Evolutionary conservation across 2,888 invertebrate species (phyloP).

Genomic region (Ophion costatus): DNA sequence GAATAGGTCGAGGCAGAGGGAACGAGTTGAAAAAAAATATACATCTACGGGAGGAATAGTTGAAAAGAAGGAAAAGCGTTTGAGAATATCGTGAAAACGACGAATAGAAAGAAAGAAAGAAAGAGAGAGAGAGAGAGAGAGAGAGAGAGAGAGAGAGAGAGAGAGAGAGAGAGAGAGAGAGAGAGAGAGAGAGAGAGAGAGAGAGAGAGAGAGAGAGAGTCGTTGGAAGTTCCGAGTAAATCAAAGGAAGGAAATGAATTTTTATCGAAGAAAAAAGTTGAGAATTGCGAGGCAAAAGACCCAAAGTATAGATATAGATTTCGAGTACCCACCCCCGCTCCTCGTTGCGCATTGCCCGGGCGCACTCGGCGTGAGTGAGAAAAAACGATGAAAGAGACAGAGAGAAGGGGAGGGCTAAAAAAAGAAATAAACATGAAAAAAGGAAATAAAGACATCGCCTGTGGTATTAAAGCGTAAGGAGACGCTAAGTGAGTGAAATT

Average conservation of each 20-base stretch:
- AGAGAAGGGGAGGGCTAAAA: slow-evolving; percentile 5
- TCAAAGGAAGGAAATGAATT: slow-evolving; percentile 79
- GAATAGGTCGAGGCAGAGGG: slow-evolving; percentile 48
- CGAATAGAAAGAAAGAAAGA: slow-evolving; percentile 20
- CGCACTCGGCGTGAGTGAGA: slow-evolving; percentile 14
- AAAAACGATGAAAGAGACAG: neutral
- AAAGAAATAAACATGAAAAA: slow-evolving; percentile 33
- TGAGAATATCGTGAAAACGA: slow-evolving; percentile 51
- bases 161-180: slow-evolving; percentile 48
- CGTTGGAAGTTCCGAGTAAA: slow-evolving; percentile 76
- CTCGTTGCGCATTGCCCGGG: slow-evolving; percentile 11
- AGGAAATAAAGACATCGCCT: slow-evolving; percentile 37
- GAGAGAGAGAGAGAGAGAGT: slow-evolving; percentile 72
- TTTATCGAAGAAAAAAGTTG: slow-evolving; percentile 76
- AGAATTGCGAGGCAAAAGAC: slow-evolving; percentile 57
- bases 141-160: slow-evolving; percentile 6
- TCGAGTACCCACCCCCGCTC: slow-evolving; percentile 40
- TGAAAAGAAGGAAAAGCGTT: slow-evolving; percentile 37
- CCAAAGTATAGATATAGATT: slow-evolving; percentile 31
- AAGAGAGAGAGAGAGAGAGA: slow-evolving; percentile 67
- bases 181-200: slow-evolving; percentile 44
- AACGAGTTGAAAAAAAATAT: slow-evolving; percentile 10
- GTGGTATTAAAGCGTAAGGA: slow-evolving; percentile 47
- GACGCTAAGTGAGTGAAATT: slow-evolving; percentile 70
- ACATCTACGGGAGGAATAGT: neutral